Conservation (phyloP, 2,797 vertebrate species). For the Megalops cyprinoides region DNA sequence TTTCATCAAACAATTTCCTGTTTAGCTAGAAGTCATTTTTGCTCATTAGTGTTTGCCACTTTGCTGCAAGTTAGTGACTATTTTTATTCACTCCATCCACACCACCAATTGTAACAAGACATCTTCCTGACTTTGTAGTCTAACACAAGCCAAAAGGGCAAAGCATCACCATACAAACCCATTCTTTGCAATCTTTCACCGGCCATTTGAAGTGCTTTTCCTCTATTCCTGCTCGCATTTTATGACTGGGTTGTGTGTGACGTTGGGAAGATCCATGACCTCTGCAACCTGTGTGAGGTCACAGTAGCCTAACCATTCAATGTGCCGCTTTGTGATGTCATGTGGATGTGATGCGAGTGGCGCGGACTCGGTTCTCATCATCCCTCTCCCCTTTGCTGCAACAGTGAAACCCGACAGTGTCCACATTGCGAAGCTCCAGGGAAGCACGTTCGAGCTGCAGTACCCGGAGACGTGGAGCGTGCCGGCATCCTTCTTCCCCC, state of each 20-base stretch:
- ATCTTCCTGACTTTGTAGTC: too few relatives aligned
- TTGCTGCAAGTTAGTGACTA: too few relatives aligned
- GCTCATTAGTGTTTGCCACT: too few relatives aligned
- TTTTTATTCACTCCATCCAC: too few relatives aligned
- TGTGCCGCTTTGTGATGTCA: background rate
- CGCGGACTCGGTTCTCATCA: background rate
- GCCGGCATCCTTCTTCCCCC: constrained; percentile 63
- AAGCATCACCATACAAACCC: too few relatives aligned
- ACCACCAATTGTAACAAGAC: too few relatives aligned
- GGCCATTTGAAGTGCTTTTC: background rate
- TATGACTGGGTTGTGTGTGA: background rate
- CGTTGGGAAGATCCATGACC: background rate
- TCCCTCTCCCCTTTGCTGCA: background rate
- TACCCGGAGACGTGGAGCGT: constrained; percentile 67
- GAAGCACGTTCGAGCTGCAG: constrained; percentile 59
- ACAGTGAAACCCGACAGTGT: constrained; percentile 66
- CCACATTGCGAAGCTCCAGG: constrained; percentile 40
- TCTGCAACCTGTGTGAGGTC: background rate
- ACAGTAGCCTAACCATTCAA: background rate
- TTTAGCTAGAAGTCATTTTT: too few relatives aligned
- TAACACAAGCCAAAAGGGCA: too few relatives aligned
- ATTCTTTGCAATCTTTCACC: too few relatives aligned
- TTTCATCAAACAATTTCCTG: too few relatives aligned
- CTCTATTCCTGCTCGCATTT: background rate
- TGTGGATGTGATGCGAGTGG: too few relatives aligned